phyloP scores from a whole-genome alignment of 2,888 invertebrate genomes.

The Nesidiocoris tenuis region DNA sequence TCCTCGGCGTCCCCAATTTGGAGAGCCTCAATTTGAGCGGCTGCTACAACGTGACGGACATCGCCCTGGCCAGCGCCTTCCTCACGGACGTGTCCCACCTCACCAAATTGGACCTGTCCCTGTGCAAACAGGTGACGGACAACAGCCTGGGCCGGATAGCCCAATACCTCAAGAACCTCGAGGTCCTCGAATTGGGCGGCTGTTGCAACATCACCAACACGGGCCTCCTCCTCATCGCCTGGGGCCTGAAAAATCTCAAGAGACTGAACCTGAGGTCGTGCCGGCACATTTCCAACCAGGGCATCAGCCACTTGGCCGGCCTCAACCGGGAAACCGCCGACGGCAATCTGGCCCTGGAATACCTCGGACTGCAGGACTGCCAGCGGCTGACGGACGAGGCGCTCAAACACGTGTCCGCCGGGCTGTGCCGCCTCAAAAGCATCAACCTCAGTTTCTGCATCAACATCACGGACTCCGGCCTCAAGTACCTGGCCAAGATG shows the following conservation, averaged over 20 bases:
- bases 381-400: slow-evolving; percentile 91
- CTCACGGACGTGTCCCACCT: slow-evolving; percentile 73
- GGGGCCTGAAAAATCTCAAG: slow-evolving; percentile 81
- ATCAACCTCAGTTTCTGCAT: slow-evolving; percentile 94
- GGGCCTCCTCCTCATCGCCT: slow-evolving; percentile 80
- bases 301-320: slow-evolving; percentile 79
- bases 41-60: slow-evolving; percentile 89
- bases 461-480: slow-evolving; percentile 88
- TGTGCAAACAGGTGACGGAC: slow-evolving; percentile 96
- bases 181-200: slow-evolving; percentile 85
- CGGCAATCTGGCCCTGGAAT: slow-evolving; percentile 76
- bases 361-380: slow-evolving; percentile 89
- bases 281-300: slow-evolving; percentile 87
- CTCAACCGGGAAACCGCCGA: slow-evolving; percentile 63
- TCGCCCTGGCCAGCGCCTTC: slow-evolving; percentile 79
- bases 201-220: slow-evolving; percentile 89
- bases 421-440: slow-evolving; percentile 75
- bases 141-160: slow-evolving; percentile 81
- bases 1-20: slow-evolving; percentile 79
- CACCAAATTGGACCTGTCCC: slow-evolving; percentile 78
- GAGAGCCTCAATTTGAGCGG: slow-evolving; percentile 88
- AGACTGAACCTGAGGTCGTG: slow-evolving; percentile 86
- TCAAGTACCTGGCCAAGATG: slow-evolving; percentile 84
- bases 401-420: slow-evolving; percentile 78
- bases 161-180: slow-evolving; percentile 79